Evolutionary conservation across 2,113 vertebrate species (phyloP), one percentile per base, ranked within the genome.

Genomic region (Drymodes brunneopygia): DNA sequence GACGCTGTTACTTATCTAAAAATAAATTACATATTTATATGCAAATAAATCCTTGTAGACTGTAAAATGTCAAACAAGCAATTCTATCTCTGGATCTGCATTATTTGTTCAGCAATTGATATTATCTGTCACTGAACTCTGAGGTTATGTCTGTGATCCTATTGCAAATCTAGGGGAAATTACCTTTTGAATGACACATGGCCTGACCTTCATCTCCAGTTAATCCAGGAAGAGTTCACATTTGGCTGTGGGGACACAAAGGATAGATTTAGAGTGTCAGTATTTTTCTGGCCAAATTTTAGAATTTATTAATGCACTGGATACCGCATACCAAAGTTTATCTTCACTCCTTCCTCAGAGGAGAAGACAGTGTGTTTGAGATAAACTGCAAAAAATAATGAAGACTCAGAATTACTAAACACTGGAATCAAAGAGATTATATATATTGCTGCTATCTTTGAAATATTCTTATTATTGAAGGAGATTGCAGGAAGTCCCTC

Each of bases 151-250:
- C 75, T 88, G 48, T 81, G 79, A 88, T 86, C 71, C 64, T 77
- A 47, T 51, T 74, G 82, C 74, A 81, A 73, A 92, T 86, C 56
- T 51, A 53, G 64, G 64, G 87, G 75, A 94, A 96, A 90, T 96
- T 88, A 71, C 67, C 81, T 92, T 88, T 93, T 62, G 65, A 96
- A 61, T 79, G 86, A 74, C 92, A 95, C 67, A 5, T 67, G 60
- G 47, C 36, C 44, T 88, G 82, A 90, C 64, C 86, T 97, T 92
- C 93, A 88, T 94, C 75, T 94, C 44, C 45, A 61, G 48, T 69
- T 90, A 88, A 93, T 93, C 88, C 64, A 64, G 82, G 40, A 81
- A 57, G 67, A 78, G 67, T 90, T 90, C n/a, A 19, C 2, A 3
- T 90, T 77, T 81, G 66, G 24, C 81, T 80, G 31, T 47, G 28